Base-by-base conservation (phyloP, 1,140 invertebrate species). In the Drosophila kohkoa region DNA sequence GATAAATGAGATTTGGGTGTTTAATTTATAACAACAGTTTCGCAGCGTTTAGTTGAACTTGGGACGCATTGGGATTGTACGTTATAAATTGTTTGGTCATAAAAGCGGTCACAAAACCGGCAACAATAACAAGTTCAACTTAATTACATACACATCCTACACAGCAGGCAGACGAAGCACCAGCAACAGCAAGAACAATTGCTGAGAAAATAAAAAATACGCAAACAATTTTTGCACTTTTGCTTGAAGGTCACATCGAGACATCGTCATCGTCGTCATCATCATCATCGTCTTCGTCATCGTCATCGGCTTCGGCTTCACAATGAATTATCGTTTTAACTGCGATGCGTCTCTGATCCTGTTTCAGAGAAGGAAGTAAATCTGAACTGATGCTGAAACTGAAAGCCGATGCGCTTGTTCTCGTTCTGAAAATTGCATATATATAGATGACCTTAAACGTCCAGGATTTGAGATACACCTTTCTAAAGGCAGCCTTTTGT, bases 81-180 rank as follows among this genome's bases (percentile, higher is more conserved):
- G 65, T 70, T 72, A 81, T 79, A 79, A 75, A 82, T 80, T 73
- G 79, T 59, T 77, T 63, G 66, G 72, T 77, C 77, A 74, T 88
- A 82, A 87, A 32, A 43, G 52, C 13, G 28, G 32, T 28, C 51
- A 57, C 76, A 78, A 81, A 86, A 86, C 78, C 82, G 79, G 72
- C 75, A 68, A 78, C 75, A 77, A 79, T 75, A 86, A 86, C 72
- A 82, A 87, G 80, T 88, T 87, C 77, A 88, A 79, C 66, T 88
- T 88, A 88, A 88, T 88, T 88, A 74, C 83, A 83, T 46, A 73
- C 83, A 73, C 83, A 88, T 79, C 85, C 83, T 83, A 87, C 83
- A 87, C 80, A 30, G 68, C 58, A 72, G 64, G 64, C 48, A 30
- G 46, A 49, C 59, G 25, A 13, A 48, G 35, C 54, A 66, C 1